These are phyloP conservation scores for Caerostris darwini DNA, from an alignment of 1,140 invertebrate genomes.

Conservation along the genomic window DNA sequence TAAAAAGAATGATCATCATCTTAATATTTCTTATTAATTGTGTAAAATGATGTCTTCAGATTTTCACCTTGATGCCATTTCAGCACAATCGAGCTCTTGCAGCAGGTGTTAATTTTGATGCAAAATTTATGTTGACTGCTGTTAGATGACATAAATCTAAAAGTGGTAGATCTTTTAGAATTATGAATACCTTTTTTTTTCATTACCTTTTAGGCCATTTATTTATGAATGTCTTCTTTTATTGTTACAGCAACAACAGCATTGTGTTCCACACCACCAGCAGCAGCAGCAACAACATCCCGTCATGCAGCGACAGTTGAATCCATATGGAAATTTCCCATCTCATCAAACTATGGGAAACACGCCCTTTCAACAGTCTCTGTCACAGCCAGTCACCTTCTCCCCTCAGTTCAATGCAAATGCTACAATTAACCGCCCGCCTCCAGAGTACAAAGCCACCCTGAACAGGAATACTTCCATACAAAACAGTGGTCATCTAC, in stretches of 20 bases:
- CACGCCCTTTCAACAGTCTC: constrained; percentile 25
- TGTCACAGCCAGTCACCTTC: constrained; percentile 40
- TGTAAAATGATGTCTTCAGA: too few species aligned
- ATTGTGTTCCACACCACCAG: background rate
- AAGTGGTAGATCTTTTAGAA: too few species aligned
- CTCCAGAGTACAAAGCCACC: constrained; percentile 63
- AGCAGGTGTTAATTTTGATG: too few species aligned
- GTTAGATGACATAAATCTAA: too few species aligned
- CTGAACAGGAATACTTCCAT: constrained; percentile 1
- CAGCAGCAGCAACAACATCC: constrained; percentile 37
- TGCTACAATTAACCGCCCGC: constrained; percentile 49
- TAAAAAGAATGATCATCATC: too few species aligned
- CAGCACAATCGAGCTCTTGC: too few species aligned
- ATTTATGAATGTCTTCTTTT: background rate
- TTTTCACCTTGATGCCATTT: too few species aligned
- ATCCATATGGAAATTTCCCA: constrained; percentile 3
- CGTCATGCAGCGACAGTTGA: constrained; percentile 30
- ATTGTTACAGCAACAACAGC: constrained; percentile 26
- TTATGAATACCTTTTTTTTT: background rate
- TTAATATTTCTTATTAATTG: too few species aligned
- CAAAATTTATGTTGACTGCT: too few species aligned
- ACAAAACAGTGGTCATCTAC: constrained; percentile 24
- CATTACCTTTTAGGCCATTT: background rate
- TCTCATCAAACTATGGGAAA: constrained; percentile 46
- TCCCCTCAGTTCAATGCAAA: constrained; percentile 45